Evolutionary conservation across 2,113 vertebrate genomes (phyloP).

Genomic region (Origma solitaria): DNA sequence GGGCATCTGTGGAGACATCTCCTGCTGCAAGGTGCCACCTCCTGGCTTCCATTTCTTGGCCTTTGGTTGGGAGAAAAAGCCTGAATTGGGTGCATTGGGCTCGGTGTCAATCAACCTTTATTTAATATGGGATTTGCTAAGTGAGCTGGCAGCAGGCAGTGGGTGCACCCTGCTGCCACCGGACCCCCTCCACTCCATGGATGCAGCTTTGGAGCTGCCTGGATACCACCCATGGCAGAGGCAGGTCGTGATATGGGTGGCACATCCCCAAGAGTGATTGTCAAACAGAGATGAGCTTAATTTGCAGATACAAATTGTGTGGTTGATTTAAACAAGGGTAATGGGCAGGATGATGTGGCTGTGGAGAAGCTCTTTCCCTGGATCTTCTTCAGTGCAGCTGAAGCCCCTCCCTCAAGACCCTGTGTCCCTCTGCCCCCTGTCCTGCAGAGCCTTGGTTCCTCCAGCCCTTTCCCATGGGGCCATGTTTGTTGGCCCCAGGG

Average conservation of each 20-base stretch:
- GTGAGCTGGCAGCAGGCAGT: no score
- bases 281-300: background rate
- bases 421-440: background rate
- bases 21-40: rapidly evolving
- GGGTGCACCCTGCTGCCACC: no score
- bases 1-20: background rate
- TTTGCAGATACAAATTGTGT: background rate
- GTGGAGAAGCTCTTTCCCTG: background rate
- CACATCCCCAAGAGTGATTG: background rate
- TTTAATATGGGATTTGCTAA: no score
- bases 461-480: background rate
- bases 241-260: no score
- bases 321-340: background rate
- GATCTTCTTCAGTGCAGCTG: background rate
- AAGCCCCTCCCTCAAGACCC: background rate
- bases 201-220: no score
- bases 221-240: no score
- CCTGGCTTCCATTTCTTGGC: background rate
- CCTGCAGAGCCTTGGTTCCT: background rate
- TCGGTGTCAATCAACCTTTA: background rate
- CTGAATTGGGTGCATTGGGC: background rate
- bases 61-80: background rate
- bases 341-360: background rate
- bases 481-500: background rate
- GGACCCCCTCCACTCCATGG: no score